Evolutionary conservation across 2,113 vertebrate species (phyloP), one percentile per base, ranked within the genome.

Genomic region (Dipodomys ordii): DNA sequence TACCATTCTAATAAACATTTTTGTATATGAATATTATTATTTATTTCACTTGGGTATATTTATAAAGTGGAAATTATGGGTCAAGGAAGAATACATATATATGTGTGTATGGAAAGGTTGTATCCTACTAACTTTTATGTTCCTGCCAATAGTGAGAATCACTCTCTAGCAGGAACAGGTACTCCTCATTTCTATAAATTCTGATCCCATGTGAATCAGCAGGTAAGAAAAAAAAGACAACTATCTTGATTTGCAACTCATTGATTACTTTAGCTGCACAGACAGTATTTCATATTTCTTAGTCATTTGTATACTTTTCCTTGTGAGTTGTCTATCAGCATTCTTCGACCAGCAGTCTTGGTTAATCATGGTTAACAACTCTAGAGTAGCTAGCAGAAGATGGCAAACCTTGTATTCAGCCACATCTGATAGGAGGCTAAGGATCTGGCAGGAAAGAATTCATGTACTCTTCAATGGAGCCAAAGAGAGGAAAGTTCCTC

Each of bases 401-500:
- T 79, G 87, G 28, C 84, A 93, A 60, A 79, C 67, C 6, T 87
- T 90, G 83, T n/a, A 74, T 92, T 76, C 65, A 87, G 76, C 73
- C 80, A 77, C 83, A 90, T 85, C 60, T 93, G 25, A 90, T 81
- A 78, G 79, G 65, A 85, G 13, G 71, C 87, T 28, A 49, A 74
- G 74, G 44, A 82, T 94, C 74, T 0, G 0, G 44, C 46, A 85
- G 74, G 71, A 90, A 96, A 93, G 27, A 64, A 39, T 82, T 35
- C 39, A 7, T 85, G 92, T 65, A 53, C 18, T 85, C 82, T 93
- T 94, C 84, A 87, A 15, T 85, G 84, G 92, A 95, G 83, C 62
- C 84, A 95, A 90, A 89, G 89, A 89, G n/a, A 74, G 62, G 57
- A 89, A 93, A 88, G 71, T 88, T 46, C 88, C 6, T 92, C 72